Evolutionary conservation across 2,797 vertebrate genomes (phyloP).

Genomic region (Australoheros facetus): DNA sequence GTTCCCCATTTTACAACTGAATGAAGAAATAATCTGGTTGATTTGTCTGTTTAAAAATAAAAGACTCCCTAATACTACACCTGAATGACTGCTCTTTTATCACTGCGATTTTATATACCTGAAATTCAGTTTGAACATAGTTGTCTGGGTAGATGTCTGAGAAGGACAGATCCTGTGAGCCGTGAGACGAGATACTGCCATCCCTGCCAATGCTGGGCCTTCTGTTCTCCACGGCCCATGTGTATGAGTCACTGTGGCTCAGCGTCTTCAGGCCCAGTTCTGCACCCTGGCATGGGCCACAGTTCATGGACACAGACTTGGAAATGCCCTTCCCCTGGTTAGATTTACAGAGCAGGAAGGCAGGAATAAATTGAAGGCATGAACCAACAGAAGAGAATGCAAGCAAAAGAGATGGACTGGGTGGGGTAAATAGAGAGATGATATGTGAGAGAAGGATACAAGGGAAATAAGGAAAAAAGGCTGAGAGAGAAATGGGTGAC

Average conservation of each 20-base stretch:
- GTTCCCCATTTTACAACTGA: constrained; percentile 21
- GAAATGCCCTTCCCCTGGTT: constrained; percentile 78
- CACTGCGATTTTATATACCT: constrained; percentile 50
- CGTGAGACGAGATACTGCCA: constrained; percentile 56
- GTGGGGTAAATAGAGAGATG: constrained; percentile 9
- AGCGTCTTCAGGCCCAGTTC: constrained; percentile 55
- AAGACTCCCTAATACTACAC: not conserved
- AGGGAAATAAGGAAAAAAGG: constrained; percentile 21
- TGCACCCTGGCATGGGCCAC: constrained; percentile 53
- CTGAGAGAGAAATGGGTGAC: constrained; percentile 44
- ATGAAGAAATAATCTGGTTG: not conserved
- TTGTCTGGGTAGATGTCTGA: constrained; percentile 74
- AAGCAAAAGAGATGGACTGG: constrained; percentile 21
- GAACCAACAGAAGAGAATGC: constrained; percentile 13
- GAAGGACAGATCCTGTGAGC: constrained; percentile 71
- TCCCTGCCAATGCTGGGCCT: constrained; percentile 54
- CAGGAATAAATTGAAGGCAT: not conserved
- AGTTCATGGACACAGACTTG: constrained; percentile 73
- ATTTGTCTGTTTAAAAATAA: constrained; percentile 13
- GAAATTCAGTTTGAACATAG: constrained; percentile 66
- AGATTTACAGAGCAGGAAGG: constrained; percentile 4
- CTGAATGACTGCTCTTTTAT: constrained; percentile 1
- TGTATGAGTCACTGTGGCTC: constrained; percentile 86
- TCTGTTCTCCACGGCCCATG: constrained; percentile 86
- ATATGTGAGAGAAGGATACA: constrained; percentile 3